A percentile compares a stretch with the other conserved stretches of the same genome.
Evolutionary conservation across 2,113 vertebrate species (phyloP).

Genomic region (Bos indicus): DNA sequence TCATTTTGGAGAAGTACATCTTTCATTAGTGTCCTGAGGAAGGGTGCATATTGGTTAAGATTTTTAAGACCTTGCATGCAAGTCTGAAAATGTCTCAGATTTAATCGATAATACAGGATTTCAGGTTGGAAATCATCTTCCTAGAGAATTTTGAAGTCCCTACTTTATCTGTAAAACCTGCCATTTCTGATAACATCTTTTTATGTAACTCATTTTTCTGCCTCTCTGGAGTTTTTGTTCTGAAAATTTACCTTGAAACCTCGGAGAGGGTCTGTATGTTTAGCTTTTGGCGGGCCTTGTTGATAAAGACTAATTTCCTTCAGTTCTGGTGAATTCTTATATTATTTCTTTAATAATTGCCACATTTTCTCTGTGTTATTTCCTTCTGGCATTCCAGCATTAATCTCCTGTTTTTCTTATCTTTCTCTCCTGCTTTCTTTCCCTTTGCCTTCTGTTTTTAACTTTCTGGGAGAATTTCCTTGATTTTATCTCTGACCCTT

Average conservation of each 20-base stretch:
- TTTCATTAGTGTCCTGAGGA: not conserved
- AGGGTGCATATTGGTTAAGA: not conserved
- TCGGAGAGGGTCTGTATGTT: not conserved
- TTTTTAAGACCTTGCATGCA: not conserved
- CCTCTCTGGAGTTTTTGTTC: not conserved
- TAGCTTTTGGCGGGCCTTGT: not conserved
- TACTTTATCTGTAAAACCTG: not conserved
- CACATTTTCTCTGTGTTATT: no score
- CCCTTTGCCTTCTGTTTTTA: not conserved
- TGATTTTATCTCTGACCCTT: not conserved
- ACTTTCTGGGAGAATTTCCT: not conserved
- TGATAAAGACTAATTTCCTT: not conserved
- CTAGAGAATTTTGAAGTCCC: not conserved
- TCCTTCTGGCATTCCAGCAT: not conserved
- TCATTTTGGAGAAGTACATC: not conserved
- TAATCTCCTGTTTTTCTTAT: not conserved
- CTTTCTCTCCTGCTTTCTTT: not conserved
- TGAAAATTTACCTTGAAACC: not conserved
- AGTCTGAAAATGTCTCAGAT: not conserved
- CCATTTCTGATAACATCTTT: not conserved
- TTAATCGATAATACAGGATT: not conserved
- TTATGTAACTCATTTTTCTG: not conserved
- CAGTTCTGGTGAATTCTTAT: not conserved
- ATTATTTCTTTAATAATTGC: not conserved
- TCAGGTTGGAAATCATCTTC: not conserved